These are phyloP conservation scores for Chrysopa pallens DNA, from an alignment of 1,140 invertebrate species.

Conservation along the genomic window DNA sequence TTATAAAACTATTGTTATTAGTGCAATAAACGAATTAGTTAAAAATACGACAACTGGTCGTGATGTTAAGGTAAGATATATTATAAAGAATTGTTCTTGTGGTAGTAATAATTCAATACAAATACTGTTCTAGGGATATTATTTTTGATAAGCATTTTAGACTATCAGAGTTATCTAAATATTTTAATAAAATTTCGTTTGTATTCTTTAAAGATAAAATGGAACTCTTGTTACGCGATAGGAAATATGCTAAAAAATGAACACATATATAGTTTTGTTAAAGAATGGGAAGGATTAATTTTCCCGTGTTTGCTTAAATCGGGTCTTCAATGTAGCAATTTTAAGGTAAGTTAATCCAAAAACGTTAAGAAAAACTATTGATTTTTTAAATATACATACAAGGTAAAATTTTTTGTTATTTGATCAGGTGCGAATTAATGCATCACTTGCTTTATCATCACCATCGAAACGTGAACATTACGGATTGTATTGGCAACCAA, in stretches of 20 bases:
- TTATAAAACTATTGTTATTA: constrained; percentile 28
- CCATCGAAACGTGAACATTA: constrained; percentile 34
- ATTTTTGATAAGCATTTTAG: too few relatives aligned
- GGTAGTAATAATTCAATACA: too few relatives aligned
- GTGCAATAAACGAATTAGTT: constrained; percentile 39
- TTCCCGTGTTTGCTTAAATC: constrained; percentile 28
- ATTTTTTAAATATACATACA: constrained; percentile 29
- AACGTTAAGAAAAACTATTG: too few relatives aligned
- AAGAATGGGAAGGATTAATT: constrained; percentile 11
- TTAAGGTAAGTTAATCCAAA: constrained; percentile 28
- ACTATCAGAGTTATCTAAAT: too few relatives aligned
- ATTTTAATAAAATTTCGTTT: too few relatives aligned
- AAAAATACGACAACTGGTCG: constrained; percentile 43
- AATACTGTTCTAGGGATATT: too few relatives aligned
- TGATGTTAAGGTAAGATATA: constrained; percentile 50
- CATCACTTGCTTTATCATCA: constrained; percentile 51
- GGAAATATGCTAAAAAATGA: constrained; percentile 56
- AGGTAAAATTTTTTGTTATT: constrained; percentile 37
- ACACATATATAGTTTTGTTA: constrained; percentile 25
- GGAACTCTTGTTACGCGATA: constrained; percentile 80
- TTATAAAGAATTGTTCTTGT: too few relatives aligned
- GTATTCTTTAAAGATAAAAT: constrained; percentile 39
- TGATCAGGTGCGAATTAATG: constrained; percentile 62
- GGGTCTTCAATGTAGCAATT: constrained; percentile 32
- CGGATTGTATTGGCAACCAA: constrained; percentile 31